Evolutionary conservation across 2,888 invertebrate species (phyloP), one percentile per base, ranked within the genome.

Genomic region (Amitus sp.): DNA sequence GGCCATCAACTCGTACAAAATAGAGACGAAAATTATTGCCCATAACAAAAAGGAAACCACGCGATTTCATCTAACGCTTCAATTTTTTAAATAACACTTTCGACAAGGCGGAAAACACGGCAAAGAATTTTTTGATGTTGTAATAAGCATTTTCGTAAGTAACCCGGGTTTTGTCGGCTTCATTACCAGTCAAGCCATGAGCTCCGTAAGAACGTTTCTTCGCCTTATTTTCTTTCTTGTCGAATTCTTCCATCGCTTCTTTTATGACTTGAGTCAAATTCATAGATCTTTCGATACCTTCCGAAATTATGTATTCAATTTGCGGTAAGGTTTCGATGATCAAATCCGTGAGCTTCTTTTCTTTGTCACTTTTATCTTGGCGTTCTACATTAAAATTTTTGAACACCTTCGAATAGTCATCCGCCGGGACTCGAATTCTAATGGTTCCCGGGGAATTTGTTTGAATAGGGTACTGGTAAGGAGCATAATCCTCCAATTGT

Each of bases 111-210:
- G 64, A 28, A 0, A 79, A 49, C 15, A 79, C 53, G 15, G 58
- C 43, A 30, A 79, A 78, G 19, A 80, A 69, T 43, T 68, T 77
- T 23, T 70, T 73, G 1, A 75, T 66, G 15, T 67, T 69, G 15
- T 18, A 58, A 9, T 72, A 59, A n/a, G 71, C 66, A 12, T 46
- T 47, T 4, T 53, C 28, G 15, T 78, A 73, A 39, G 67, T 51
- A 10, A 67, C 58, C 0, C 48, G 55, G 15, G 17, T 62, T 23
- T 9, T 43, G 7, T 5, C 37, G 18, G 40, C 50, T 10, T 47
- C 46, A 5, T 34, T 42, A 5, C 46, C 34, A 7, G 51, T 13
- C 1, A 15, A 9, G 45, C 47, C 13, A 15, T 4, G 20, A 15
- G 34, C 47, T 37, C 27, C 66, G 19, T 19, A 40, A 34, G 23